phyloP scores from a whole-genome alignment of 2,888 invertebrate genomes.

The Xestobium rufovillosum region DNA sequence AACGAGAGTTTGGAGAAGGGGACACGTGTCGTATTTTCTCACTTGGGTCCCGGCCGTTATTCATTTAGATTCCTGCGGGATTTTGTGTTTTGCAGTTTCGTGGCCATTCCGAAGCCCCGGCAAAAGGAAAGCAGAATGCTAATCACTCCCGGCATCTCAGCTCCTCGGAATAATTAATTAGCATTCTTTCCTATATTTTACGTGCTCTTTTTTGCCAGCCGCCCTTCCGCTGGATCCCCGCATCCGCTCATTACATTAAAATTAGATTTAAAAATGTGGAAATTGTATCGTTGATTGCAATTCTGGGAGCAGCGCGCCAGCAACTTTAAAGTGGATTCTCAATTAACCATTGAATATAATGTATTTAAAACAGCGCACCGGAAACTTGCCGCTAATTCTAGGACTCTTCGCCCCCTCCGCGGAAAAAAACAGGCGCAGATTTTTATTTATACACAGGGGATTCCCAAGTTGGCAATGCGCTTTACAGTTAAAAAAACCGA shows the following conservation, averaged over 20 bases:
- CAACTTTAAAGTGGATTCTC: conserved; percentile 45
- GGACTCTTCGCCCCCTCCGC: too few species aligned
- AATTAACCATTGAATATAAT: conserved; percentile 43
- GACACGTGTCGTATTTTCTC: too few species aligned
- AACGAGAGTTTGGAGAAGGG: too few species aligned
- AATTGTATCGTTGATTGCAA: conserved; percentile 46
- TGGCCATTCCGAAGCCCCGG: conserved; percentile 4
- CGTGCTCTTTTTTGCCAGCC: conserved; percentile 39
- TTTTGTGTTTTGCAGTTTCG: neutral
- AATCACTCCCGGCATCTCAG: conserved; percentile 49
- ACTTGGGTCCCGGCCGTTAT: too few species aligned
- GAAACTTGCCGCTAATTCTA: too few species aligned
- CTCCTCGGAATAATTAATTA: conserved; percentile 54
- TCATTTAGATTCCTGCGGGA: conserved; percentile 1
- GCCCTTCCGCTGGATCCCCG: conserved; percentile 31
- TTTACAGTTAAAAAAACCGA: too few species aligned
- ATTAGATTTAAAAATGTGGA: conserved; percentile 46
- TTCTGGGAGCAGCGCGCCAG: conserved; percentile 28
- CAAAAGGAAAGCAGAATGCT: conserved; percentile 41
- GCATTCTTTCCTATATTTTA: conserved; percentile 49
- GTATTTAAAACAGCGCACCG: too few species aligned
- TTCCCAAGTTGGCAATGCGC: too few species aligned
- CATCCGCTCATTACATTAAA: conserved; percentile 41
- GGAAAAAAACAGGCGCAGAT: too few species aligned
- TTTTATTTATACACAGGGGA: too few species aligned